A percentile compares a stretch with the other conserved stretches of the same genome.
Evolutionary conservation across 2,797 vertebrate genomes (phyloP).

Genomic region (Arremon aurantiirostris): DNA sequence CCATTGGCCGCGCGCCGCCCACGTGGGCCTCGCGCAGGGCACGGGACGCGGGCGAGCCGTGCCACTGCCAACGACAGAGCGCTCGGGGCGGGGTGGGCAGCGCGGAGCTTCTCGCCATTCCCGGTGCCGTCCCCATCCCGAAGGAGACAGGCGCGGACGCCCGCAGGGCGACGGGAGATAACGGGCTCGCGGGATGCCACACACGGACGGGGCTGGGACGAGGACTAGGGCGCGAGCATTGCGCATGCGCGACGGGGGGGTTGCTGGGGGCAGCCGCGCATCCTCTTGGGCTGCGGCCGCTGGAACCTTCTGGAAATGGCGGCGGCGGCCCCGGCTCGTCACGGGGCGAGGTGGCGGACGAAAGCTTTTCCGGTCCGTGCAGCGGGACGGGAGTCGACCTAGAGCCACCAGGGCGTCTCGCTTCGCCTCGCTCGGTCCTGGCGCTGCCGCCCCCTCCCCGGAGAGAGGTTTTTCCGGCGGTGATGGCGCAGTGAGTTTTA

Average conservation of each 20-base stretch:
- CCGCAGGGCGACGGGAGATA: background rate
- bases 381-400: background rate
- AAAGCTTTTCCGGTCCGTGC: no score
- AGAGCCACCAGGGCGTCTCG: fast-evolving
- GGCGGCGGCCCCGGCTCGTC: background rate
- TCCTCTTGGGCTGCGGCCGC: background rate
- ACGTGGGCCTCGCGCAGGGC: constrained; percentile 43
- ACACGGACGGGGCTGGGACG: background rate
- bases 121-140: background rate
- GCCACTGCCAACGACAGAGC: background rate
- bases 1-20: constrained; percentile 55
- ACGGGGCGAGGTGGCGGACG: background rate
- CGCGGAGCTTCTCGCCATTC: background rate
- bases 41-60: background rate
- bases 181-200: background rate
- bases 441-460: background rate
- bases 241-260: background rate
- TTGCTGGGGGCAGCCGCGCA: background rate
- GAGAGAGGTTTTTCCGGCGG: background rate
- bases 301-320: constrained; percentile 74
- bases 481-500: constrained; percentile 60
- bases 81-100: background rate
- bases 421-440: fast-evolving
- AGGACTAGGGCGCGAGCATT: background rate
- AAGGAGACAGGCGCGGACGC: background rate